Conservation (phyloP, 2,113 vertebrate species). For the Rhynchopsitta pachyrhyncha region DNA sequence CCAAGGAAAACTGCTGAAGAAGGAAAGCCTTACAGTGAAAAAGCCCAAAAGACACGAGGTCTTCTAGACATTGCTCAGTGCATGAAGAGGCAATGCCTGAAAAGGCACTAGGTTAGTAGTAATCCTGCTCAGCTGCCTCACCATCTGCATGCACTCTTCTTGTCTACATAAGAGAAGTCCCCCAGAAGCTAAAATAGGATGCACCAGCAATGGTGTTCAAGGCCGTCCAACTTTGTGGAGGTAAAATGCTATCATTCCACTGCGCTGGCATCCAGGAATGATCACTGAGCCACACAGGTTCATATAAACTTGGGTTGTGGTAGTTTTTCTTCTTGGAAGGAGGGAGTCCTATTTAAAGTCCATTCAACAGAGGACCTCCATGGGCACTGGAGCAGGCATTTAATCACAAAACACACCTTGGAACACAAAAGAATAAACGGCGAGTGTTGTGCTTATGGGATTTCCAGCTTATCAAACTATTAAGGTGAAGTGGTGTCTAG, state of each 20-base stretch:
- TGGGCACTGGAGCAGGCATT: not conserved
- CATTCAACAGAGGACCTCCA: not conserved
- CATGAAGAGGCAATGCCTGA: not conserved
- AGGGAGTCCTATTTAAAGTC: not conserved
- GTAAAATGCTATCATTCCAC: not conserved
- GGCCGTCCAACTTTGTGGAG: not conserved
- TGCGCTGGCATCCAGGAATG: not conserved
- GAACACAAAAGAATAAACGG: not conserved
- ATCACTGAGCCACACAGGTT: not conserved
- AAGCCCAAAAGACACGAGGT: not conserved
- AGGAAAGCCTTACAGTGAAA: not conserved
- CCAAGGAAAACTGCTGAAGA: not conserved
- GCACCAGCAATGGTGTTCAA: not conserved
- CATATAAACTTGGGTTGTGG: not conserved
- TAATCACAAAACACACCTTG: not conserved
- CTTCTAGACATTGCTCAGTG: not conserved
- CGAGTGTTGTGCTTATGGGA: not conserved
- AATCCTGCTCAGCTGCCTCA: not conserved
- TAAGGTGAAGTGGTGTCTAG: slow-evolving; percentile 17
- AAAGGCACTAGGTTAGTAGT: rapidly evolving
- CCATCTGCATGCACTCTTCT: not conserved
- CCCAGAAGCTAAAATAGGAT: not conserved
- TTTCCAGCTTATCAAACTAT: slow-evolving; percentile 19
- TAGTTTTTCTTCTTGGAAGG: not conserved
- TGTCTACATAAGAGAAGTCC: not conserved